Conservation (phyloP, 2,797 vertebrate genomes). For the Malacoraja senta region DNA sequence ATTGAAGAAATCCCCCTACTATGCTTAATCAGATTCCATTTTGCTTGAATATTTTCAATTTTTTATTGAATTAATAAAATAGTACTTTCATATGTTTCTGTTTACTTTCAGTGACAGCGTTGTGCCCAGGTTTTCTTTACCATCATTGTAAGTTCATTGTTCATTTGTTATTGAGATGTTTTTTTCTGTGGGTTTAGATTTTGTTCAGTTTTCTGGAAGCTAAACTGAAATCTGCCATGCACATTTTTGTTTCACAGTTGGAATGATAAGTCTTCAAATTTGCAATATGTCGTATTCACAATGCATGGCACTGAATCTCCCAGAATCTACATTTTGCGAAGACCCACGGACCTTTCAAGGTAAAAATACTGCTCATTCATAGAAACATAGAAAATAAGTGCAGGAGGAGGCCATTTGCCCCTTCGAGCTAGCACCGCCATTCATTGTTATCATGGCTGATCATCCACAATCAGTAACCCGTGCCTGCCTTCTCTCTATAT, state of each 20-base stretch:
- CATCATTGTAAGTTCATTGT: slow-evolving; percentile 75
- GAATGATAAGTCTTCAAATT: slow-evolving; percentile 83
- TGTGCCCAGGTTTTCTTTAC: slow-evolving; percentile 73
- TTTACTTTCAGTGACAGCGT: slow-evolving; percentile 69
- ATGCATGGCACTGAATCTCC: slow-evolving; percentile 73
- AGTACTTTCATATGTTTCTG: slow-evolving; percentile 35
- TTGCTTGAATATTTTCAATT: neutral
- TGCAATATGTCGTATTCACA: slow-evolving; percentile 85
- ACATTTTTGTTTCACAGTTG: slow-evolving; percentile 62
- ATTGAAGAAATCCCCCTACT: neutral
- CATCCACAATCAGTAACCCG: too few species aligned
- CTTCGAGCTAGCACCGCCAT: too few species aligned
- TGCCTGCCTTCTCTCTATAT: too few species aligned
- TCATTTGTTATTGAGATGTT: slow-evolving; percentile 22
- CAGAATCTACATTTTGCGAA: slow-evolving; percentile 79
- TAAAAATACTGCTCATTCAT: slow-evolving; percentile 47
- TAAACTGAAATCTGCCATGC: neutral
- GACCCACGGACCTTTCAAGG: slow-evolving; percentile 79
- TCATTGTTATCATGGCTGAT: too few species aligned
- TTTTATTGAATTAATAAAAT: slow-evolving; percentile 1
- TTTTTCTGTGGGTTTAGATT: neutral
- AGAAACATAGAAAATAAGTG: too few species aligned
- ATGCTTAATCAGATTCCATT: neutral
- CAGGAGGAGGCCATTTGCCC: too few species aligned
- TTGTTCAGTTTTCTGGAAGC: slow-evolving; percentile 17